Evolutionary conservation across 92 coral and sea anemone species (phyloP).

Genomic region (Bergia puertoricense): DNA sequence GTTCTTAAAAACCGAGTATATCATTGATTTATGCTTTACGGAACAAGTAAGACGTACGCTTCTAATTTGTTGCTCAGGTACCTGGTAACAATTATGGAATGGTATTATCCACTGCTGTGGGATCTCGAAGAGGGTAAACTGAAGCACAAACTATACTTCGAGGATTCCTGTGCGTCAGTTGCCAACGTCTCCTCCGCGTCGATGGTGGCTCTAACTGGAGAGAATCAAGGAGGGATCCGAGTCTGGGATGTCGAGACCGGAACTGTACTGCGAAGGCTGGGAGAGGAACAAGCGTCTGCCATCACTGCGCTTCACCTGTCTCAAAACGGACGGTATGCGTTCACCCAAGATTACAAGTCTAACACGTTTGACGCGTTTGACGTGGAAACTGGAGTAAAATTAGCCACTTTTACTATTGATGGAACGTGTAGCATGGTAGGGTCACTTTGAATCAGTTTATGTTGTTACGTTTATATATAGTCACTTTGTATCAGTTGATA

Average conservation of each 20-base stretch:
- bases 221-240: conserved; percentile 21
- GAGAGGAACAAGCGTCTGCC: neutral
- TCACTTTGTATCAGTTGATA: too few relatives aligned
- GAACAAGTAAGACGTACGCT: neutral
- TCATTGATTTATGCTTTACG: neutral
- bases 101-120: conserved; percentile 24
- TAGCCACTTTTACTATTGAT: conserved; percentile 26
- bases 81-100: conserved; percentile 1
- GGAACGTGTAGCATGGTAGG: conserved; percentile 33
- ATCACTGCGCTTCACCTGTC: conserved; percentile 15
- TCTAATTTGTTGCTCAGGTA: neutral
- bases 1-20: too few relatives aligned
- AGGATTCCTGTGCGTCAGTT: neutral
- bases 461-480: too few relatives aligned
- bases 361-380: conserved; percentile 35
- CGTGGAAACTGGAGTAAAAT: conserved; percentile 13
- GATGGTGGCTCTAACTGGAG: conserved; percentile 33
- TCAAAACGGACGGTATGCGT: conserved; percentile 16
- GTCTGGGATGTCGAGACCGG: conserved; percentile 44
- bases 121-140: conserved; percentile 19
- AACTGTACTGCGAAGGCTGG: conserved; percentile 9
- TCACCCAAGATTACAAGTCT: conserved; percentile 4
- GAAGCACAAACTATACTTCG: conserved; percentile 20
- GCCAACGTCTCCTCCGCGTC: conserved; percentile 9
- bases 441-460: neutral